Percentiles rank a stretch among this genome's conserved stretches.
These are phyloP conservation scores for Neolamprologus toae DNA, from an alignment of 2,113 vertebrate genomes.

Conservation along the genomic window DNA sequence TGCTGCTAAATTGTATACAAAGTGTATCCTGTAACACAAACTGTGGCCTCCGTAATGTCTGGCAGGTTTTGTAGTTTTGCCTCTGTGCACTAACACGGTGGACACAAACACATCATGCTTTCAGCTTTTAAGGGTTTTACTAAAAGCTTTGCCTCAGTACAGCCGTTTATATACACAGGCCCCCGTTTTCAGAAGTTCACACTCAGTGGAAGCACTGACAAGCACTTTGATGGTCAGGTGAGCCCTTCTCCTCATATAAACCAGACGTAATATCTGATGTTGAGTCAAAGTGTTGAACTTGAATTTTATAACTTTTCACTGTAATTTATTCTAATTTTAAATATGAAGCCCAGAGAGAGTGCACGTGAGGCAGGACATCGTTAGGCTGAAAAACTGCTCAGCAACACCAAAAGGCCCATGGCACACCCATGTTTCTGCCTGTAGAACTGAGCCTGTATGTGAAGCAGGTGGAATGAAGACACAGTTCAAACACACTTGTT, in stretches of 20 bases:
- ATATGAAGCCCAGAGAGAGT: background rate
- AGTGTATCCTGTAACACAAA: background rate
- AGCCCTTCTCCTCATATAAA: background rate
- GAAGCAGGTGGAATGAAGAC: background rate
- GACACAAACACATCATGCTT: background rate
- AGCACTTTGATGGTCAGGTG: background rate
- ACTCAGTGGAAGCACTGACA: background rate
- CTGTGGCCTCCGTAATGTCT: background rate
- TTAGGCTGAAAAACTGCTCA: background rate
- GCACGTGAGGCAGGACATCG: background rate
- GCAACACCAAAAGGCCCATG: background rate
- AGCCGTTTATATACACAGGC: background rate
- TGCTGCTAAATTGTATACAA: background rate
- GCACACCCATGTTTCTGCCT: background rate
- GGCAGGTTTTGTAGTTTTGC: background rate
- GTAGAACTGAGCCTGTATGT: rapidly evolving
- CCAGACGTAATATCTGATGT: background rate
- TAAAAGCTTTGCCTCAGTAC: background rate
- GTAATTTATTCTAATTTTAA: background rate
- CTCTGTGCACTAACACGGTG: background rate
- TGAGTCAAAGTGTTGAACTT: background rate
- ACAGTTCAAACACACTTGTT: background rate
- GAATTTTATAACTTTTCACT: background rate
- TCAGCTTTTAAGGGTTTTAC: background rate
- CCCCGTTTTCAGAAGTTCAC: background rate